These are phyloP conservation scores for Geophilus truncorum DNA, from an alignment of 2,888 invertebrate genomes.

Conservation along the genomic window DNA sequence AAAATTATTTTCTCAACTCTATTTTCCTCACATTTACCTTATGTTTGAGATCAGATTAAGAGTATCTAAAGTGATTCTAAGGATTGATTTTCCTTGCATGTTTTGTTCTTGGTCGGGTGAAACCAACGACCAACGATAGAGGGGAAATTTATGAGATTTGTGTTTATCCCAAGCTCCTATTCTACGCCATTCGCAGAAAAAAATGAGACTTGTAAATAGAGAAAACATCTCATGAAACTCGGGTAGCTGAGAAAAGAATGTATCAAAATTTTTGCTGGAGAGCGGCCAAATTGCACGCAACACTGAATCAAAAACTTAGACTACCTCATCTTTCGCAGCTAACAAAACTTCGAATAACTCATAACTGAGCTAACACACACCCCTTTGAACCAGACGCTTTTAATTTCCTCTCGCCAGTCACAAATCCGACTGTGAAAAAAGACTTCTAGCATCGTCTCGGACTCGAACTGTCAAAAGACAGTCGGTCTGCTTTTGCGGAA, in stretches of 20 bases:
- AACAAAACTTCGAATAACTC: background rate
- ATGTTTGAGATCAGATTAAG: background rate
- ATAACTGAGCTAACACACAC: background rate
- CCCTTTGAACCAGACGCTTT: background rate
- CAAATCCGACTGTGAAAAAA: background rate
- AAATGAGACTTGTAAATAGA: background rate
- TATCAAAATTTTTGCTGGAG: background rate
- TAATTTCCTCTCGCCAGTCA: background rate
- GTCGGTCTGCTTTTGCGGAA: background rate
- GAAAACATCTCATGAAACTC: background rate
- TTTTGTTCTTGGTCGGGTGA: background rate
- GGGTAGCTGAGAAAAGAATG: background rate
- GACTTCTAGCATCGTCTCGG: background rate
- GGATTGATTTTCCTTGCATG: background rate
- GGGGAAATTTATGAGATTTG: background rate
- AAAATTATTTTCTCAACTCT: no score
- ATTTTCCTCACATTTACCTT: background rate
- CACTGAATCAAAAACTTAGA: background rate
- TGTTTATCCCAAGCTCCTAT: background rate
- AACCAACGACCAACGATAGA: background rate
- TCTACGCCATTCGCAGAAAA: background rate
- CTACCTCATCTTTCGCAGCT: background rate
- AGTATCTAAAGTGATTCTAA: background rate
- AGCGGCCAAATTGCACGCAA: background rate
- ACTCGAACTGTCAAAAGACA: background rate